Conservation (phyloP, 2,113 vertebrate genomes). For the Sturnus vulgaris region DNA sequence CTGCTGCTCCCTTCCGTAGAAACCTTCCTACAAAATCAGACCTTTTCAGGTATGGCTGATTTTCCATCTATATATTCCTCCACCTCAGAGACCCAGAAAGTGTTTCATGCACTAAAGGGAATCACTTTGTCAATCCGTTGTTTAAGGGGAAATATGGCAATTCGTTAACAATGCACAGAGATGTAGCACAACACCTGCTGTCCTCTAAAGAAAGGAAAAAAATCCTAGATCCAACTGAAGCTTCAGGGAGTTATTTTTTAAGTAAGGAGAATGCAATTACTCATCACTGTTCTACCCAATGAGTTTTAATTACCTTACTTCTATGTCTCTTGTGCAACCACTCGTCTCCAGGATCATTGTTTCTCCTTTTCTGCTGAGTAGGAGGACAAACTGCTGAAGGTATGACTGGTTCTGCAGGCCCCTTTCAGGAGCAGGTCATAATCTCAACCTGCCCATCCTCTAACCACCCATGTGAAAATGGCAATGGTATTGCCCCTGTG, state of each 20-base stretch:
- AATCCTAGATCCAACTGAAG: not conserved
- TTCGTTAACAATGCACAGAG: not conserved
- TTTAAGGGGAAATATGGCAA: not conserved
- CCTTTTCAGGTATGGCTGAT: not conserved
- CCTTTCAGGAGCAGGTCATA: not conserved
- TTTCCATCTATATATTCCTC: not conserved
- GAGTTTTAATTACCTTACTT: conserved; percentile 61
- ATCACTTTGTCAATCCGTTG: not conserved
- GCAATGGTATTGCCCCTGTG: not conserved
- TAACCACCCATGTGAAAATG: not conserved
- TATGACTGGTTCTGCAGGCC: not conserved
- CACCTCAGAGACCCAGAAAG: not conserved
- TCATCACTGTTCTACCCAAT: conserved; percentile 49
- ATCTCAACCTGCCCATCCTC: not conserved
- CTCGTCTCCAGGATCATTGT: not conserved
- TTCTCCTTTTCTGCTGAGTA: not conserved
- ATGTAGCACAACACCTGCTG: not conserved
- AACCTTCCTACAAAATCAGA: not conserved
- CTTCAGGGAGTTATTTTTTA: conserved; percentile 49
- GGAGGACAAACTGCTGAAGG: not conserved
- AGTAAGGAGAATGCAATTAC: conserved; percentile 40
- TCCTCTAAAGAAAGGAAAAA: not conserved
- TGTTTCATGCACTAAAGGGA: not conserved
- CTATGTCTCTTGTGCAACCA: conserved; percentile 37
- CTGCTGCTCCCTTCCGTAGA: not conserved